phyloP scores from a whole-genome alignment of 2,888 invertebrate species.

The Diaperis boleti region DNA sequence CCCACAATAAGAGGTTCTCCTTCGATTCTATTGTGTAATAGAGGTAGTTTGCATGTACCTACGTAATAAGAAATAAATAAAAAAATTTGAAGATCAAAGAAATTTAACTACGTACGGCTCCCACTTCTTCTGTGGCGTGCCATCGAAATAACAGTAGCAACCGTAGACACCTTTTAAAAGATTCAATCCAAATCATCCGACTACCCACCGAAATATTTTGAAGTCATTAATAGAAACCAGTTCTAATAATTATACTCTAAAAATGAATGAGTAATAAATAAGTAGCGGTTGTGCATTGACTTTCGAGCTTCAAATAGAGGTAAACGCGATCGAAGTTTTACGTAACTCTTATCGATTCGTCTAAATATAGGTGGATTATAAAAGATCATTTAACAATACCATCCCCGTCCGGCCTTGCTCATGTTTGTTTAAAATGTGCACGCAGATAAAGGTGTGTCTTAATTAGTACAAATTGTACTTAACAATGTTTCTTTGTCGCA shows the following conservation, averaged over 20 bases:
- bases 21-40: no score
- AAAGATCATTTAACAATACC: constrained; percentile 1
- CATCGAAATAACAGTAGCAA: neutral
- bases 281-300: constrained; percentile 1
- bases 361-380: constrained; percentile 26
- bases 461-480: constrained; percentile 12
- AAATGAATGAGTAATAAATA: constrained; percentile 10
- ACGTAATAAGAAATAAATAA: no score
- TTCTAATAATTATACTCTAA: constrained; percentile 14
- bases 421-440: constrained; percentile 10
- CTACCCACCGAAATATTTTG: constrained; percentile 1
- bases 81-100: no score
- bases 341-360: constrained; percentile 25
- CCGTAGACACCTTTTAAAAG: neutral
- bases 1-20: no score
- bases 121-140: neutral
- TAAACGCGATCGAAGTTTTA: constrained; percentile 10
- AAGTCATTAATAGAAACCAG: constrained; percentile 10
- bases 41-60: no score
- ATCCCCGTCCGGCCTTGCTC: constrained; percentile 18
- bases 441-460: constrained; percentile 18
- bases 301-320: neutral
- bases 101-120: constrained; percentile 6
- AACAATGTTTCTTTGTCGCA: constrained; percentile 1
- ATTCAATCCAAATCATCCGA: neutral